Base-by-base conservation (phyloP, 2,797 vertebrate species). In the Sylvia borin region DNA sequence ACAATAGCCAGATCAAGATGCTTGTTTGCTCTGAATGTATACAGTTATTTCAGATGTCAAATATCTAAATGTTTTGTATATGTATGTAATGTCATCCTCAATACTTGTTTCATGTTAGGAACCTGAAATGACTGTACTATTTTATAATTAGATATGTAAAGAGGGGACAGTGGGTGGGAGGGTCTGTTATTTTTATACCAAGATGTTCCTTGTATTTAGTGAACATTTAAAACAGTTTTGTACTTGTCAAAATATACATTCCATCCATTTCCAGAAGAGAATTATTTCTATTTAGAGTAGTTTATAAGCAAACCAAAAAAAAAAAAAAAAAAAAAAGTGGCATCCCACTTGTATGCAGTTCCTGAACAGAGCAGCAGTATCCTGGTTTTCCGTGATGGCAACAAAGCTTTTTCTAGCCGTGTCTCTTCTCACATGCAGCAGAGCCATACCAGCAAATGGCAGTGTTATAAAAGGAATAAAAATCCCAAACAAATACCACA, bases 181-280 rank as follows among this genome's bases (percentile, higher is more conserved):
- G 96, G 95, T 26, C 89, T 93, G 81, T 97, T 98, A 97, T 98
- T 98, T 98, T 98, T 98, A 87, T 98, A 98, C 95, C 67, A 80
- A 97, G 91, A 91, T 93, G 88, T 97, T 97, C 94, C 96, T 97
- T 96, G 87, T 97, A 97, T 95, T 97, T 97, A 97, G 96, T 83
- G 77, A 97, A 96, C 94, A 96, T 90, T 97, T 96, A 64, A 97
- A 97, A 96, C 50, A n/a, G 94, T 97, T 98, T 98, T 98, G 93
- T 98, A 98, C 96, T 91, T 96, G 95, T 97, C 96, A 96, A 96
- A 96, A 96, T 90, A 97, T 93, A 97, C 98, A 97, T 98, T 98
- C 98, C 97, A 97, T 97, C 95, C 93, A 97, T 95, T 97, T 97
- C 96, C 93, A 95, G 70, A 87, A 91, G 82, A 94, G 60, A 95